phyloP scores from a whole-genome alignment of 23 tunicate species.

The Clavelina lepadiformis region DNA sequence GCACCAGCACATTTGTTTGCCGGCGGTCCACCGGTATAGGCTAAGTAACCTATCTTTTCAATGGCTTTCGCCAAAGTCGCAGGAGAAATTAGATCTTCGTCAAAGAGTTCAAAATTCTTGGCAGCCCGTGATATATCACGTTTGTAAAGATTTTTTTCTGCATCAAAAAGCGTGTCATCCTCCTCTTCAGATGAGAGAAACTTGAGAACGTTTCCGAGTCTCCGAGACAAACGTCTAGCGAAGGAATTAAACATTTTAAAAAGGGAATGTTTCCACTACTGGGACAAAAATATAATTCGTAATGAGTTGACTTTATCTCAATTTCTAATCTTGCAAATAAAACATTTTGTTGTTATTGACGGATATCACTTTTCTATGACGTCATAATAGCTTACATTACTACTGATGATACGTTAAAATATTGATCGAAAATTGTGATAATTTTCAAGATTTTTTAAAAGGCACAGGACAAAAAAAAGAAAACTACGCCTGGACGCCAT shows the following conservation, averaged over 20 bases:
- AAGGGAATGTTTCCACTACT: no score
- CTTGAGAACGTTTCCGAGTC: conserved; percentile 50
- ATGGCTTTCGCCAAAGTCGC: conserved; percentile 55
- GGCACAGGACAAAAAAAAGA: no score
- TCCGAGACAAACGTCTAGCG: conserved; percentile 48
- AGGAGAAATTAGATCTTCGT: conserved; percentile 35
- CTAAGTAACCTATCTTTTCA: conserved; percentile 45
- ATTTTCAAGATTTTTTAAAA: no score
- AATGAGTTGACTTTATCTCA: no score
- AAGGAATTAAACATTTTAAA: conserved; percentile 54
- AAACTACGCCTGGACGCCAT: no score
- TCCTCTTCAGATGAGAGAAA: conserved; percentile 56
- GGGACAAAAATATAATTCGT: no score
- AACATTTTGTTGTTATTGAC: neutral
- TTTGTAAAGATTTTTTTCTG: conserved; percentile 71
- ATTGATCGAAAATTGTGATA: no score
- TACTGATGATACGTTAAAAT: no score
- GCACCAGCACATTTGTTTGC: conserved; percentile 72
- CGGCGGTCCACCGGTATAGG: conserved; percentile 74
- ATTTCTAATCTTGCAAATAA: no score
- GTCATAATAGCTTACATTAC: no score
- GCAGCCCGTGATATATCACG: conserved; percentile 70
- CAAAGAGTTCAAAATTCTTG: conserved; percentile 48
- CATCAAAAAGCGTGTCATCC: conserved; percentile 60
- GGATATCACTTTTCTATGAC: neutral